Evolutionary conservation across 2,888 invertebrate genomes (phyloP), one percentile per base, ranked within the genome.

Genomic region (Tetheella fluctuosa): DNA sequence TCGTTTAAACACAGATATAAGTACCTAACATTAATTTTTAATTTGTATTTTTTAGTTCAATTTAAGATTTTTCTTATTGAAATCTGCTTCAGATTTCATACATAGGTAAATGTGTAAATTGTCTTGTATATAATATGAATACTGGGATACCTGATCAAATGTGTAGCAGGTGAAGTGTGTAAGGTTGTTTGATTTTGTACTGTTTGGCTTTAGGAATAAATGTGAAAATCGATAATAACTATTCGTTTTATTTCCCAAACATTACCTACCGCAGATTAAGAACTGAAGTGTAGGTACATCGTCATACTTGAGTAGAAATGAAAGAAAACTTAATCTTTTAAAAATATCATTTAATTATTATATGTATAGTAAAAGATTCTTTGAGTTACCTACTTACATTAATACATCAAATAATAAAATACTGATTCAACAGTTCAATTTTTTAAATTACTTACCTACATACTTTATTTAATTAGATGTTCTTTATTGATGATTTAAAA

Each of bases 131-230:
- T 67, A 70, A 60, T 64, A 56, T 57, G 64, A 34, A 37, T 34
- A 55, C 13, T 37, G 37, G 20, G 48, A 48, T 48, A 48, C 48
- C 48, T 48, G 48, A 48, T 20, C n/a, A n/a, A 20, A 48, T 20
- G 48, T 48, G 10, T 10, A 20, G 20, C 20, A 65, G 52, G 37
- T 63, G 63, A 64, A 57, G 63, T 73, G 68, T 69, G 70, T 34
- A 34, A 74, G 73, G 65, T 62, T 68, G 77, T 67, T 59, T 58
- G 65, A 63, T 69, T 77, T 78, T 79, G 64, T 77, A 78, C 61
- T 64, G 61, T 64, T 71, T 71, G 61, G 70, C 64, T 66, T 52
- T 57, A 63, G 39, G 54, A 80, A 74, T 77, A 76, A 76, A 80
- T 64, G 59, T 69, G 61, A 72, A 23, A 55, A 34, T 34, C 34